Conservation (phyloP, 2,888 invertebrate genomes). For the Tetragonula carbonaria region DNA sequence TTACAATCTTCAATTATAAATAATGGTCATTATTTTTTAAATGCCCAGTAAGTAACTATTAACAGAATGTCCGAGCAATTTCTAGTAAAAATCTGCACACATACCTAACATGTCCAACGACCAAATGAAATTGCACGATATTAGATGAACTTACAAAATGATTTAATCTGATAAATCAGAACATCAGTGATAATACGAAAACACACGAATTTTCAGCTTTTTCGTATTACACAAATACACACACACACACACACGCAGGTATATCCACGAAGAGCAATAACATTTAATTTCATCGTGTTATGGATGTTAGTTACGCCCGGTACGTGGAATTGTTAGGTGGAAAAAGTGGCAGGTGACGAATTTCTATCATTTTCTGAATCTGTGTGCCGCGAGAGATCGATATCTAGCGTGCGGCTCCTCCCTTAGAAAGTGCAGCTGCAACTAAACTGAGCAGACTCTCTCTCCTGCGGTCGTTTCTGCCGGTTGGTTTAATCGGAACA, state of each 20-base stretch:
- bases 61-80: too few relatives aligned
- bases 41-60: too few relatives aligned
- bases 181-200: too few relatives aligned
- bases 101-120: too few relatives aligned
- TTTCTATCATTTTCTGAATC: constrained; percentile 64
- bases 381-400: constrained; percentile 67
- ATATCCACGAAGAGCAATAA: too few relatives aligned
- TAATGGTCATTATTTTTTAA: too few relatives aligned
- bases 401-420: constrained; percentile 33
- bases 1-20: too few relatives aligned
- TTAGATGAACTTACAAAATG: too few relatives aligned
- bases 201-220: neutral
- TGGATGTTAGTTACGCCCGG: neutral
- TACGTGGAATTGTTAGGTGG: neutral
- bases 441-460: constrained; percentile 38
- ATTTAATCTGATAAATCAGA: too few relatives aligned
- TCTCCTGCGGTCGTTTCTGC: constrained; percentile 46
- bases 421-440: constrained; percentile 39
- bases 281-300: too few relatives aligned
- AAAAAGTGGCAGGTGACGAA: constrained; percentile 37
- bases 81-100: too few relatives aligned
- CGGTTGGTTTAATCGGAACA: constrained; percentile 75
- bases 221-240: neutral
- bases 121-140: too few relatives aligned
- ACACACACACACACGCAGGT: neutral